These are phyloP conservation scores for Pteronura brasiliensis DNA, from an alignment of 2,113 vertebrate genomes.

Conservation along the genomic window DNA sequence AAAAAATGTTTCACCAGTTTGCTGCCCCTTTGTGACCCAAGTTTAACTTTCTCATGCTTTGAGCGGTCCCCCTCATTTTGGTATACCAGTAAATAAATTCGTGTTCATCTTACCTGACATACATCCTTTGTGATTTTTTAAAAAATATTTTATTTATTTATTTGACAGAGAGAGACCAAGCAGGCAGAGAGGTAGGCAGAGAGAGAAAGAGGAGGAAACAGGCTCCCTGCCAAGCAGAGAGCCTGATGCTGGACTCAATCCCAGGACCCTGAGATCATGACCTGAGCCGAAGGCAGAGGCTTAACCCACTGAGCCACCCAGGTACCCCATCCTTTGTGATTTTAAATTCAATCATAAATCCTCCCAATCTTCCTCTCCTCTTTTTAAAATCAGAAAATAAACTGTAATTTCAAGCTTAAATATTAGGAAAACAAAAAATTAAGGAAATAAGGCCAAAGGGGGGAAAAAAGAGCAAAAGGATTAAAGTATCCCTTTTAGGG, in stretches of 20 bases:
- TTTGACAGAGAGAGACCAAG: too few relatives aligned
- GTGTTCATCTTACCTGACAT: neutral
- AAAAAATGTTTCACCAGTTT: neutral
- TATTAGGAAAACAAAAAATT: neutral
- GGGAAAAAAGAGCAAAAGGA: neutral
- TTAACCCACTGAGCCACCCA: too few relatives aligned
- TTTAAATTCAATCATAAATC: neutral
- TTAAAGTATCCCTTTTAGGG: neutral
- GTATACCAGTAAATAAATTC: neutral
- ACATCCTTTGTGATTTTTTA: neutral
- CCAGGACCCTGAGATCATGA: too few relatives aligned
- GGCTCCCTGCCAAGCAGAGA: too few relatives aligned
- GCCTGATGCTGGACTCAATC: too few relatives aligned
- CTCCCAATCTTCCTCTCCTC: neutral
- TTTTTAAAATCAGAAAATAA: constrained; percentile 7
- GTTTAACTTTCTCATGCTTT: neutral
- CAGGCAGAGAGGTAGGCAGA: too few relatives aligned
- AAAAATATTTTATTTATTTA: too few relatives aligned
- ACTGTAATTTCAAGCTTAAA: constrained; percentile 2
- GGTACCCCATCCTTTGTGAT: neutral
- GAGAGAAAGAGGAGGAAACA: too few relatives aligned
- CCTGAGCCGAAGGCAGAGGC: too few relatives aligned
- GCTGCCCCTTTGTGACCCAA: neutral
- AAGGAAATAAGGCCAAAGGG: neutral
- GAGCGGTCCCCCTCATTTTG: neutral